Evolutionary conservation across 2,797 vertebrate species (phyloP), one percentile per base, ranked within the genome.

Genomic region (Apogon talboti): DNA sequence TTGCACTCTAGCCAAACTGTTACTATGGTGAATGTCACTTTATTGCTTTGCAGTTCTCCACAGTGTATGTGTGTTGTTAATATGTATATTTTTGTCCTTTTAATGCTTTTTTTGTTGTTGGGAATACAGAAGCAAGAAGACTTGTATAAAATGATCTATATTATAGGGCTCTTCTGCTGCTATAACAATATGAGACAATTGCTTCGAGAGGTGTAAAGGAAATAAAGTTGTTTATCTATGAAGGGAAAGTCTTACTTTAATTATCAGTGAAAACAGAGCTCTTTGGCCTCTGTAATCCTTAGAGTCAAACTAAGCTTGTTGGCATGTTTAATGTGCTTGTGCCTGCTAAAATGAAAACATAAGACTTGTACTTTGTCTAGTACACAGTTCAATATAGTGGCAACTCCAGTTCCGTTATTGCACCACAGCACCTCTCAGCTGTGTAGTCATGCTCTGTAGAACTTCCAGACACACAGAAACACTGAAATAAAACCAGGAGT

Each of bases 221-320:
- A 82, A 76, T 78, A 72, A 80, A 77, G 21, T 46, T 57, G n/a
- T 71, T 6, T 11, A 18, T 72, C 37, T 77, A 71, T 71, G 71
- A 48, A 66, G 40, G 66, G 69, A 77, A 71, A 47, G 50, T 47
- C 13, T 44, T 43, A 59, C 41, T 53, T 76, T 16, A 74, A 67
- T 83, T 48, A 51, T 46, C 41, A 70, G 55, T 6, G 4, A 49
- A 16, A 61, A 45, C 3, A 14, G 37, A 40, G 16, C 19, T 24
- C 19, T 44, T 2, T 54, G 9, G 9, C 16, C 7, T 50, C 40
- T 53, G 14, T 68, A 41, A 74, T 19, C 41, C 45, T 12, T 38
- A 16, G 28, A 66, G 55, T 73, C 48, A 69, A 64, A 71, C 65
- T 18, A 60, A 45, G 48, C 55, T 65, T 59, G 18, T 44, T 50